Conservation (phyloP, 2,797 vertebrate species). For the Silurus aristotelis region DNA sequence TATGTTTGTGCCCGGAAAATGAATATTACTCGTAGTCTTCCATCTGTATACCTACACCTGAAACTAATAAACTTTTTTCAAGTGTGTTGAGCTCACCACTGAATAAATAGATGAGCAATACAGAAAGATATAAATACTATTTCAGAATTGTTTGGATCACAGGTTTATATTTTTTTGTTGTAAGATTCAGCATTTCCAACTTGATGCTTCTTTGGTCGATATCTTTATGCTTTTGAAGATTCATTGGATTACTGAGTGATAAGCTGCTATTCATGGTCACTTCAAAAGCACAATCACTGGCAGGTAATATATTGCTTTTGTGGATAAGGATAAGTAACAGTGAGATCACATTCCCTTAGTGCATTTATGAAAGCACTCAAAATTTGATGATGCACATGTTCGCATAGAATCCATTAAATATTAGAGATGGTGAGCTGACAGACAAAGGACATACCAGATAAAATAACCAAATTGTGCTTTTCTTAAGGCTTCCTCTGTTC, state of each 20-base stretch:
- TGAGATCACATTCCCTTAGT: neutral
- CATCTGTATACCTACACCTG: neutral
- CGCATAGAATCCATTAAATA: conserved; percentile 17
- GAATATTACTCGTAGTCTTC: neutral
- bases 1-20: conserved; percentile 6
- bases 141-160: neutral
- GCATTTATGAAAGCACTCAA: conserved; percentile 21
- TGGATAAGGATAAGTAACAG: neutral
- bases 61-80: neutral
- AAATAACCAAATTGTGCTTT: neutral
- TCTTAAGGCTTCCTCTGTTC: no score
- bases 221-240: neutral
- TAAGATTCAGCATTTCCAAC: neutral
- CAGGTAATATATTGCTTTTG: conserved; percentile 7
- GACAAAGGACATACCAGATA: neutral
- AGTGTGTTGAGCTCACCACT: neutral
- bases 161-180: neutral
- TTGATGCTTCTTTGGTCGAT: neutral
- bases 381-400: conserved; percentile 22
- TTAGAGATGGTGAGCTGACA: neutral
- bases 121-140: neutral
- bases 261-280: neutral
- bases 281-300: neutral
- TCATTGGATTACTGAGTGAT: neutral
- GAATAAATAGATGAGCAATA: neutral